phyloP scores from a whole-genome alignment of 2,888 invertebrate species.

The Spisula subtruncata region DNA sequence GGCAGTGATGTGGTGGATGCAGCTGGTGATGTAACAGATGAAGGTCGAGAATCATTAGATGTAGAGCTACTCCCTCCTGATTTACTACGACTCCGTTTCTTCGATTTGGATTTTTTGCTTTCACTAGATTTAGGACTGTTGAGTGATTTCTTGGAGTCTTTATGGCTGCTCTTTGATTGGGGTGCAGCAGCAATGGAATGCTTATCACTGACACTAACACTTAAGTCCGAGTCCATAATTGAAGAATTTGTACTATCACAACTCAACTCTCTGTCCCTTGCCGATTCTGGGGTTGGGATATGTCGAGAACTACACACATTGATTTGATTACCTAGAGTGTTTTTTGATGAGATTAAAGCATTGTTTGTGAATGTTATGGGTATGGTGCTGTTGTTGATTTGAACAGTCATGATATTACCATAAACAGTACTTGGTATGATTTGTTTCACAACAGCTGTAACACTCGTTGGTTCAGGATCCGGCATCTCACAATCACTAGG shows the following conservation, averaged over 20 bases:
- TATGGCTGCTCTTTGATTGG: conserved; percentile 57
- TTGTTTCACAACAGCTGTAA: conserved; percentile 67
- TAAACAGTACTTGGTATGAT: conserved; percentile 68
- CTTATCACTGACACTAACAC: conserved; percentile 72
- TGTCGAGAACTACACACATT: conserved; percentile 77
- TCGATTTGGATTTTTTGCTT: conserved; percentile 59
- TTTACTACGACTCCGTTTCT: conserved; percentile 78
- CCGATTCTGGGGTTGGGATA: conserved; percentile 78
- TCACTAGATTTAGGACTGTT: conserved; percentile 68
- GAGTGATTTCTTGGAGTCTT: conserved; percentile 66
- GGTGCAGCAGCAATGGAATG: conserved; percentile 75
- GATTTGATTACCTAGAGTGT: conserved; percentile 62
- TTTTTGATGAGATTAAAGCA: conserved; percentile 68
- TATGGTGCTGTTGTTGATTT: conserved; percentile 68
- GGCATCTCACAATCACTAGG: conserved; percentile 69
- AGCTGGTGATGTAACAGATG: conserved; percentile 70
- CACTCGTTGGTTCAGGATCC: conserved; percentile 64
- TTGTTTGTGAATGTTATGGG: conserved; percentile 68
- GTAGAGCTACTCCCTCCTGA: conserved; percentile 76
- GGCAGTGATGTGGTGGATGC: conserved; percentile 81
- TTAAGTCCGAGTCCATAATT: conserved; percentile 73
- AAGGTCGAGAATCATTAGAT: conserved; percentile 55
- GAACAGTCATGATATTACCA: conserved; percentile 71
- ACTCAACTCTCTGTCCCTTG: conserved; percentile 80
- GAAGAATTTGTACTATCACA: conserved; percentile 82